Base-by-base conservation (phyloP, 1,140 invertebrate species). In the Dinoponera quadriceps region DNA sequence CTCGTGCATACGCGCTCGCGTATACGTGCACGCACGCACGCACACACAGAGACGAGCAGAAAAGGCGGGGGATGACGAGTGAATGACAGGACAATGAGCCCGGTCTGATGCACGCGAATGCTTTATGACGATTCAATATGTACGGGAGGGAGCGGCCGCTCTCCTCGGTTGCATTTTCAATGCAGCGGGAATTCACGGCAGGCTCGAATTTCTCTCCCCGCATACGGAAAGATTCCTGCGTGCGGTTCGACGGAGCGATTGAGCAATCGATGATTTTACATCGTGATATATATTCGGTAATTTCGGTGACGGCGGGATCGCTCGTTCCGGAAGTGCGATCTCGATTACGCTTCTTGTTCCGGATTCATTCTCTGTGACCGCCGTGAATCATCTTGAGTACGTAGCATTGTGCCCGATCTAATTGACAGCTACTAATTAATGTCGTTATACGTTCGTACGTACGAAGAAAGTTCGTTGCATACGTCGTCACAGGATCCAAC, bases 21-120 rank as follows among this genome's bases (percentile, higher is more conserved):
- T 66, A 66, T 71, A 57, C 51, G 66, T 25, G 44, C 49, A 51
- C 38, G 27, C 33, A 25, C 65, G 66, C 60, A 80, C 82, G 60
- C 75, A 73, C 63, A 75, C 81, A 63, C 63, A 65, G 57, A 68
- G 69, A 71, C 73, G 78, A 44, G 27, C 25, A 33, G 71, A 83
- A 73, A 65, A 86, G 78, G 91, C 91, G 92, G 91, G 91, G 93
- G 91, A 93, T 94, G 93, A 94, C 91, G 94, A 94, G 91, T 94
- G 94, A 94, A 94, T 94, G 94, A 94, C 94, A 94, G 94, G 93
- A 94, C 93, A 94, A 94, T 94, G 91, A 93, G 90, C 85, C 69
- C 62, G 85, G 86, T 91, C 92, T 91, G 92, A 93, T 94, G 93
- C 93, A 93, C 91, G 93, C 92, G 89, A 92, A 90, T 92, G 93